Conservation (phyloP, 2,797 vertebrate species). For the Poecilia gillii region DNA sequence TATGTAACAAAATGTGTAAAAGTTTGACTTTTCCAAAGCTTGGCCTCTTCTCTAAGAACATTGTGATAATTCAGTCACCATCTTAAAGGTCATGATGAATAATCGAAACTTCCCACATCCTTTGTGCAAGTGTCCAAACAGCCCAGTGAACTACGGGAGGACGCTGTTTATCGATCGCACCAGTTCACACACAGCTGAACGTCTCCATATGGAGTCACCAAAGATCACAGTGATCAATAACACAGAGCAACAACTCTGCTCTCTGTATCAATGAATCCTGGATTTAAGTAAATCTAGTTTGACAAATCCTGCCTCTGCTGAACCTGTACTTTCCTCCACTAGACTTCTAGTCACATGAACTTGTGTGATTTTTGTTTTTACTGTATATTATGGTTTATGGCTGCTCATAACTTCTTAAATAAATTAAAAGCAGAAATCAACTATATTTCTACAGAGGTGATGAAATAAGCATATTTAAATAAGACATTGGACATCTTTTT, state of each 20-base stretch:
- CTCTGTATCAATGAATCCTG: neutral
- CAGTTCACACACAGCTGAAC: conserved; percentile 13
- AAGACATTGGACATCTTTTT: neutral
- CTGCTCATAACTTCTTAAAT: too few relatives aligned
- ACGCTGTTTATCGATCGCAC: conserved; percentile 29
- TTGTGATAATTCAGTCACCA: conserved; percentile 13
- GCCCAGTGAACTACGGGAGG: conserved; percentile 24
- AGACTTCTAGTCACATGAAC: neutral
- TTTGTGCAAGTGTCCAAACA: conserved; percentile 26
- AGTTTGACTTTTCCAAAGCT: neutral
- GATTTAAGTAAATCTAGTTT: neutral
- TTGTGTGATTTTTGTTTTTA: neutral
- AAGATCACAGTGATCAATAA: neutral
- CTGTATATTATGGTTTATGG: too few relatives aligned
- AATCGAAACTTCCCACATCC: conserved; percentile 53
- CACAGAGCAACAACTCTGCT: neutral
- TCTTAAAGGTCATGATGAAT: conserved; percentile 45
- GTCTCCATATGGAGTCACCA: neutral
- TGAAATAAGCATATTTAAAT: neutral
- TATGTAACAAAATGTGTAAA: neutral
- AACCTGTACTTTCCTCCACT: neutral
- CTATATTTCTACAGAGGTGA: too few relatives aligned
- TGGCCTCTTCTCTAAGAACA: neutral
- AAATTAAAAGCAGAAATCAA: too few relatives aligned
- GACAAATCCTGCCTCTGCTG: neutral